These are phyloP conservation scores for Halictus ligatus DNA, from an alignment of 2,888 invertebrate genomes.

Conservation along the genomic window DNA sequence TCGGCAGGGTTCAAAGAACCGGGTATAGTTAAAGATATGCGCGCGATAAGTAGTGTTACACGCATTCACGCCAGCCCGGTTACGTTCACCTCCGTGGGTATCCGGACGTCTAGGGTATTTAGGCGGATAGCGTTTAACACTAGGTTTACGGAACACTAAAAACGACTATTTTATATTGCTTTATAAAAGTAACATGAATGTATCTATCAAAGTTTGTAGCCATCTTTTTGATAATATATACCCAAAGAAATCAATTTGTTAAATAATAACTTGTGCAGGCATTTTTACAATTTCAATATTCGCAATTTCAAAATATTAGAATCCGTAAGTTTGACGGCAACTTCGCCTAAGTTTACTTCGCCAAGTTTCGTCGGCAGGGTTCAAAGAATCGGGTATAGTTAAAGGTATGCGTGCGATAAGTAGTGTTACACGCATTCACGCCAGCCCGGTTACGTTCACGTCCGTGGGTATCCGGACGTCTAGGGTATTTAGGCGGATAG, in stretches of 20 bases:
- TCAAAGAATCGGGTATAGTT: constrained; percentile 21
- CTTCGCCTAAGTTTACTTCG: constrained; percentile 35
- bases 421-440: neutral
- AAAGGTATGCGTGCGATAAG: constrained; percentile 16
- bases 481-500: neutral
- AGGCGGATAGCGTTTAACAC: neutral
- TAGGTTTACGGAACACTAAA: too few species aligned
- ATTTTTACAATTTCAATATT: too few species aligned
- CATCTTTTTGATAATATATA: too few species aligned
- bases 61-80: neutral
- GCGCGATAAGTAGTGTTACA: constrained; percentile 14
- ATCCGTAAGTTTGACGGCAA: too few species aligned
- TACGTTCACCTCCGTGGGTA: neutral
- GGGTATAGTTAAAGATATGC: constrained; percentile 6
- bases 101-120: neutral
- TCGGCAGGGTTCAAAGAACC: constrained; percentile 37
- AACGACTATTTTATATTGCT: too few species aligned
- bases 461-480: neutral
- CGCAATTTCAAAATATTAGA: too few species aligned
- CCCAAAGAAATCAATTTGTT: too few species aligned
- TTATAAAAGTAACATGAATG: too few species aligned
- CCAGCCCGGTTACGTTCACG: neutral
- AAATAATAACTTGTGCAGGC: too few species aligned
- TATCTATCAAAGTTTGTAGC: too few species aligned
- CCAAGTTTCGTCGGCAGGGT: constrained; percentile 43